Evolutionary conservation across 2,888 invertebrate genomes (phyloP).

Genomic region (Leptarthrus brevirostris): DNA sequence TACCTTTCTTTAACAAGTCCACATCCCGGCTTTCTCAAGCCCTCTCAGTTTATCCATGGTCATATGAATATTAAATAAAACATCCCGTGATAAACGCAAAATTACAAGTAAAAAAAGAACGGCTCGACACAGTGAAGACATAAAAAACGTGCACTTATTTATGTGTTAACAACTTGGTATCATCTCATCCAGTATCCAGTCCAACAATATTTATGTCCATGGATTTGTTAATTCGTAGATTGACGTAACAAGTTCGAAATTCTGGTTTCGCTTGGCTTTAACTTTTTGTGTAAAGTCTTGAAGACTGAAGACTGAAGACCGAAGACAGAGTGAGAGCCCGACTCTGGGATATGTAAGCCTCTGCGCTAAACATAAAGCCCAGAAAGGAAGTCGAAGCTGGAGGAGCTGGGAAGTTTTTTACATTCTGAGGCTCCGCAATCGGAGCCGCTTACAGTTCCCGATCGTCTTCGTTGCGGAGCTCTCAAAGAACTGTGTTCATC

Average conservation of each 20-base stretch:
- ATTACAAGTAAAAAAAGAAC: not conserved
- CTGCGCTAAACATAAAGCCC: conserved; percentile 9
- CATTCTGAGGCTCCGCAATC: not conserved
- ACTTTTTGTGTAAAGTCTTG: not conserved
- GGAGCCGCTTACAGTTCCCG: no score
- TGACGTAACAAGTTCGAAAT: conserved; percentile 56
- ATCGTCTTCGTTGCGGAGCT: not conserved
- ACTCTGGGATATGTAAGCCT: not conserved
- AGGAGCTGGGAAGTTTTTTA: not conserved
- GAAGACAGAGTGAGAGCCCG: no score
- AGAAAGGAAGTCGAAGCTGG: conserved; percentile 24
- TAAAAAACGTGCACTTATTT: conserved; percentile 47
- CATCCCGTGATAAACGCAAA: not conserved
- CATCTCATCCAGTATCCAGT: conserved; percentile 54
- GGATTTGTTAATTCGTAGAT: conserved; percentile 56
- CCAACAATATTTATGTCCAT: conserved; percentile 54
- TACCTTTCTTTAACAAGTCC: no score
- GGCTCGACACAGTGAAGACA: not conserved
- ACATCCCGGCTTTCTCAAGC: not conserved
- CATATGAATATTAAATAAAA: not conserved
- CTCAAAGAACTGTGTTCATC: no score
- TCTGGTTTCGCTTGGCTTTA: conserved; percentile 29
- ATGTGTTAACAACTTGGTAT: conserved; percentile 54
- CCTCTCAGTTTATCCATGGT: not conserved
- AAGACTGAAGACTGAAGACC: not conserved